These are phyloP conservation scores for Drosophila pseudoananassae DNA, from an alignment of 1,140 invertebrate species.

Conservation along the genomic window DNA sequence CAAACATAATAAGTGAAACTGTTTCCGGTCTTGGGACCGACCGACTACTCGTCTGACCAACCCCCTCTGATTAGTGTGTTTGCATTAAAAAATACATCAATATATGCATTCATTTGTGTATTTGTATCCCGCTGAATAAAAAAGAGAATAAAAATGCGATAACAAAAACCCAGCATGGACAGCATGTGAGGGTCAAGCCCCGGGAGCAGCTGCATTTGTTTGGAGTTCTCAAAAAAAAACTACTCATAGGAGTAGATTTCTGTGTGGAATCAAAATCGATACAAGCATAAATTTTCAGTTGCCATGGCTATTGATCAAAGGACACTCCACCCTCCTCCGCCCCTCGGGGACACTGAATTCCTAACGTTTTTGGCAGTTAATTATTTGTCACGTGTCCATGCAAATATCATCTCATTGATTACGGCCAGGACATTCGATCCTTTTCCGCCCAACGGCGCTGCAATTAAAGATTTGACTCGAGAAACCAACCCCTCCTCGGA, in stretches of 20 bases:
- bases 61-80: conserved; percentile 75
- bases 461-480: conserved; percentile 65
- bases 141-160: conserved; percentile 48
- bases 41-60: conserved; percentile 24
- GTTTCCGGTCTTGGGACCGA: conserved; percentile 62
- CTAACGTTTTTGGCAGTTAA: conserved; percentile 56
- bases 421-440: conserved; percentile 67
- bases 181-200: conserved; percentile 67
- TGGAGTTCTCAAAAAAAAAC: conserved; percentile 46
- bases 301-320: conserved; percentile 52
- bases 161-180: conserved; percentile 73
- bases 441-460: conserved; percentile 44
- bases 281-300: conserved; percentile 9
- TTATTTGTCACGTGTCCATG: conserved; percentile 84
- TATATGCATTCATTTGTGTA: conserved; percentile 17
- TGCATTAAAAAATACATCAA: conserved; percentile 63
- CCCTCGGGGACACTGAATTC: background rate
- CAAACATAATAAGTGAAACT: conserved; percentile 39
- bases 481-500: conserved; percentile 37
- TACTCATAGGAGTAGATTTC: conserved; percentile 1
- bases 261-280: conserved; percentile 42
- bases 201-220: conserved; percentile 63
- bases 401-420: conserved; percentile 79
- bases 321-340: conserved; percentile 26
- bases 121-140: conserved; percentile 26